A percentile compares a stretch with the other conserved stretches of the same genome.
phyloP scores from a whole-genome alignment of 2,113 vertebrate species.

The Toxotes jaculatrix region DNA sequence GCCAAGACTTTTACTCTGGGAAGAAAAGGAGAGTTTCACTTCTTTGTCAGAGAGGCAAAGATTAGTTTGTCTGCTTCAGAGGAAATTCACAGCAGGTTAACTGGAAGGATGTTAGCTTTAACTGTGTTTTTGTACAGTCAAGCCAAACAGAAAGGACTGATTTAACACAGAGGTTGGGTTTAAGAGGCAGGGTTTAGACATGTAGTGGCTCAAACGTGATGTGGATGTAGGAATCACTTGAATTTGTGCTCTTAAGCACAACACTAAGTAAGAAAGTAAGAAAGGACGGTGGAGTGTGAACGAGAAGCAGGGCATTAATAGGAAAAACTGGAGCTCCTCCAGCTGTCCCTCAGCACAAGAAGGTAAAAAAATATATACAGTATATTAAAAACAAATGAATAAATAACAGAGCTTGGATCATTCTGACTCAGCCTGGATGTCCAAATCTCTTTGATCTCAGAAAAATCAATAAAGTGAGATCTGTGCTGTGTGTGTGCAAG shows the following conservation, averaged over 20 bases:
- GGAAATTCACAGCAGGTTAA: too few relatives aligned
- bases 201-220: not conserved
- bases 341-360: not conserved
- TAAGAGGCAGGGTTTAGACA: not conserved
- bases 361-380: not conserved
- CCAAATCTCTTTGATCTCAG: conserved; percentile 30
- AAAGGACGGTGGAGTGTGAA: not conserved
- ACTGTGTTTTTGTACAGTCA: too few relatives aligned
- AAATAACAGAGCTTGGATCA: not conserved
- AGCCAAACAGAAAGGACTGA: too few relatives aligned
- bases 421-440: not conserved
- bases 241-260: too few relatives aligned
- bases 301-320: not conserved
- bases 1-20: too few relatives aligned
- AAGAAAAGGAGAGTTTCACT: not conserved
- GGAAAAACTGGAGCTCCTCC: not conserved
- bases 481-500: not conserved
- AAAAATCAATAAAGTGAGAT: conserved; percentile 25
- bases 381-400: not conserved
- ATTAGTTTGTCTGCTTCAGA: too few relatives aligned
- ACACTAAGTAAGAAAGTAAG: not conserved
- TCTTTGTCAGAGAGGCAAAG: too few relatives aligned
- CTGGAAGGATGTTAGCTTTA: too few relatives aligned
- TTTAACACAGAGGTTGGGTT: too few relatives aligned
- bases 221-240: not conserved